Evolutionary conservation across 2,113 vertebrate species (phyloP).

Genomic region (Tiliqua scincoides): DNA sequence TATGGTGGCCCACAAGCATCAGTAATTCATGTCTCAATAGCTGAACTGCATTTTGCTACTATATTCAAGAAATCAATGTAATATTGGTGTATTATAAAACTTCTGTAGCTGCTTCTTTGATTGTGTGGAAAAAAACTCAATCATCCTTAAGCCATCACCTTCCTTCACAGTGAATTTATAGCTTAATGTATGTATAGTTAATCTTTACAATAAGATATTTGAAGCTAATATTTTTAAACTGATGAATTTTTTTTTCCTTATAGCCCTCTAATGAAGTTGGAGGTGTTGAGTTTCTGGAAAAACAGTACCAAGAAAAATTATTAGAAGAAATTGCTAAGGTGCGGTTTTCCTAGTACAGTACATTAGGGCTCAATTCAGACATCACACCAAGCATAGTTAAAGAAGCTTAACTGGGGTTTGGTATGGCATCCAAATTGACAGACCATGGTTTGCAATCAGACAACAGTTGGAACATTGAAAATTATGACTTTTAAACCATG

Average conservation of each 20-base stretch:
- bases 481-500: not conserved
- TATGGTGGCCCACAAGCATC: too few relatives aligned
- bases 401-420: not conserved
- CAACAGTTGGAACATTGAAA: not conserved
- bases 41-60: not conserved
- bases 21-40: too few relatives aligned
- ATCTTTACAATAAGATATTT: not conserved
- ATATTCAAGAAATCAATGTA: not conserved
- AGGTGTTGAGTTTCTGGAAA: slow-evolving; percentile 71
- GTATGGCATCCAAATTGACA: not conserved
- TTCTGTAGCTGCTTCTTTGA: not conserved
- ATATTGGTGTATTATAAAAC: not conserved
- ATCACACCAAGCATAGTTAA: not conserved
- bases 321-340: slow-evolving; percentile 94
- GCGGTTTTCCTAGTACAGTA: slow-evolving; percentile 17
- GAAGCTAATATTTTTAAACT: slow-evolving; percentile 47
- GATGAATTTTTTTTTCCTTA: slow-evolving; percentile 45
- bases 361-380: not conserved
- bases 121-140: not conserved
- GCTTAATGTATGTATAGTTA: not conserved
- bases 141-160: not conserved
- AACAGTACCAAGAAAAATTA: slow-evolving; percentile 82
- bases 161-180: not conserved
- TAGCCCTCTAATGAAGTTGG: slow-evolving; percentile 58
- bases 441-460: not conserved